phyloP scores from a whole-genome alignment of 2,113 vertebrate species.

The Trochalopteron elliotii region DNA sequence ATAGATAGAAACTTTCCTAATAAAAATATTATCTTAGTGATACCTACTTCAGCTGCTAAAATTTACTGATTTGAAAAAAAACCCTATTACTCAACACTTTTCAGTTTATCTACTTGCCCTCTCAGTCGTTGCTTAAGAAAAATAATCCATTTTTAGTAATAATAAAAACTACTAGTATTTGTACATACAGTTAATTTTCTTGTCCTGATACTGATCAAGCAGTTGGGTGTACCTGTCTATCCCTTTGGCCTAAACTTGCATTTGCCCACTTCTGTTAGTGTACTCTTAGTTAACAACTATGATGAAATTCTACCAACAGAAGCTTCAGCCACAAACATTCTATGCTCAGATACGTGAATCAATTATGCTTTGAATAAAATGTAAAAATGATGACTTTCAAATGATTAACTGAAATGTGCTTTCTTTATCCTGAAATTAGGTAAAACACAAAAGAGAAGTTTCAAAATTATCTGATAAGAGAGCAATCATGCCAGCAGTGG shows the following conservation, averaged over 20 bases:
- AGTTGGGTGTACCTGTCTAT: not conserved
- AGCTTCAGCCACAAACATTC: not conserved
- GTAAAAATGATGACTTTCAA: not conserved
- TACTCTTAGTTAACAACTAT: not conserved
- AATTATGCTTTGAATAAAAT: not conserved
- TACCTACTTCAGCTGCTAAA: not conserved
- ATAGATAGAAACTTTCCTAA: not conserved
- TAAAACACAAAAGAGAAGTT: not conserved
- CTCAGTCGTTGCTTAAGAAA: not conserved
- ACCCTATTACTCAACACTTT: not conserved
- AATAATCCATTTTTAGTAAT: not conserved
- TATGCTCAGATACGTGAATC: not conserved
- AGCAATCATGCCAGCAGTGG: not conserved
- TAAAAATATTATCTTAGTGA: not conserved
- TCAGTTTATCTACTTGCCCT: not conserved
- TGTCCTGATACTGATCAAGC: not conserved
- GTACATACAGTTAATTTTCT: not conserved
- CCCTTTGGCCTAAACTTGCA: not conserved
- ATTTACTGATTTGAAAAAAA: not conserved
- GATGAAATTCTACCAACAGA: not conserved
- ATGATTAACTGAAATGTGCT: not conserved
- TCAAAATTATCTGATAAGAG: not conserved
- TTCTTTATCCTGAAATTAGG: not conserved
- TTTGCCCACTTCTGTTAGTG: not conserved
- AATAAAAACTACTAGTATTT: not conserved